These are phyloP conservation scores for Asarcornis scutulata DNA, from an alignment of 2,113 vertebrate genomes.

Conservation along the genomic window DNA sequence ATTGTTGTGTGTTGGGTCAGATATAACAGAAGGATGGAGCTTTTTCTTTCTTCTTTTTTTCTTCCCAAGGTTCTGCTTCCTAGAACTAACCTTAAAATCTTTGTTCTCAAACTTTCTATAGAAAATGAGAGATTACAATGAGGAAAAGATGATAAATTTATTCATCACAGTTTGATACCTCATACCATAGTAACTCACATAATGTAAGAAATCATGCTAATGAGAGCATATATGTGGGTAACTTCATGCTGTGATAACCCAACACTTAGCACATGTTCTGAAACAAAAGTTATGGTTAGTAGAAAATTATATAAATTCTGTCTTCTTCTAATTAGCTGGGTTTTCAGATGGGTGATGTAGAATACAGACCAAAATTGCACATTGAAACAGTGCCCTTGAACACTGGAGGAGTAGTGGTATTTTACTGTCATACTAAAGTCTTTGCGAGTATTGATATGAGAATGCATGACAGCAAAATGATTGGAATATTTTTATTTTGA, in stretches of 20 bases:
- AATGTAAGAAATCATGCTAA: neutral
- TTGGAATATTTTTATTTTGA: neutral
- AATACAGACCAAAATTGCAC: neutral
- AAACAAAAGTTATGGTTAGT: neutral
- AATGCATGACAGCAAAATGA: neutral
- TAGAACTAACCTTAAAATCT: neutral
- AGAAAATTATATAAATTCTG: neutral
- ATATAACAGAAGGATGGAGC: neutral
- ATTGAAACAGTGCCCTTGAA: neutral
- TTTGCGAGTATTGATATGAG: neutral
- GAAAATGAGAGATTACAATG: neutral
- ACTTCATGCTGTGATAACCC: neutral
- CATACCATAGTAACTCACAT: neutral
- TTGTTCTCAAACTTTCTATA: neutral
- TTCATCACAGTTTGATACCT: neutral
- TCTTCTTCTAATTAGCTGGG: neutral
- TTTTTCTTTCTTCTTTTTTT: neutral
- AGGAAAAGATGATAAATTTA: neutral
- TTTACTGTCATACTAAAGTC: neutral
- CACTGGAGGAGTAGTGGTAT: neutral
- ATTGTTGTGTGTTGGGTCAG: neutral
- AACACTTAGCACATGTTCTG: rapidly evolving
- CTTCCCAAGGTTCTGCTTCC: neutral
- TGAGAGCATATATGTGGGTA: neutral
- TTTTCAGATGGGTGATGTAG: neutral